Base-by-base conservation (phyloP, 2,113 vertebrate species). In the Toxotes jaculatrix region DNA sequence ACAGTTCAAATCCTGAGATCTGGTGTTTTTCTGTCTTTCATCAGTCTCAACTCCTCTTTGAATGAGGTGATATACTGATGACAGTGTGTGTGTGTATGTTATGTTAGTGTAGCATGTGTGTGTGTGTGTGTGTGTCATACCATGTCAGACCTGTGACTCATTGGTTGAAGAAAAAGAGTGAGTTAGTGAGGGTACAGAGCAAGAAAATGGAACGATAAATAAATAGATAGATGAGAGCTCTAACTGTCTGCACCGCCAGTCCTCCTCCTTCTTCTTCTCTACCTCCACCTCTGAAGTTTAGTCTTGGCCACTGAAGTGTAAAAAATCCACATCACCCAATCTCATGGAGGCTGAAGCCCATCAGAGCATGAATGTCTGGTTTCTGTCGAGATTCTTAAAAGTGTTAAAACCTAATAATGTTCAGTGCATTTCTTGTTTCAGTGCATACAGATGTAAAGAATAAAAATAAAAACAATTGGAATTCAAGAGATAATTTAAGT, bases 291-390 rank as follows among this genome's bases (percentile, higher is more conserved):
- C 77, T 27, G 47, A 74, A 76, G 65, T 85, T 69, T 63, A 77
- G 73, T 51, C 63, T 77, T 14, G 8, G 59, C 55, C 77, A 63
- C 64, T 53, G 73, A 78, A 82, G 87, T 43, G 79, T 90, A 86
- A 81, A 87, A 75, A 86, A 82, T 80, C 74, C 82, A 77, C 83
- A 80, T 82, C 69, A 84, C 77, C 84, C 87, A 88, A 91, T 93
- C 82, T 82, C 71, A 70, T 49, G 60, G 31, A 53, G 61, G 72
- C 74, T 62, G 71, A 62, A 67, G 78, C 62, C 79, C 71, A 87
- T 19, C 77, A 32, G 84, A 89, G 87, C 90, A 23, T 82, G 87
- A 88, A 82, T 79, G 75, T 82, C 84, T 61, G 82, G 77, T 65
- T 63, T 89, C 70, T 75, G 61, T 80, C 0, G 4, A 79, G 55